A percentile compares a stretch with the other conserved stretches of the same genome.
Evolutionary conservation across 2,888 invertebrate genomes (phyloP).

Genomic region (Eledona agricola): DNA sequence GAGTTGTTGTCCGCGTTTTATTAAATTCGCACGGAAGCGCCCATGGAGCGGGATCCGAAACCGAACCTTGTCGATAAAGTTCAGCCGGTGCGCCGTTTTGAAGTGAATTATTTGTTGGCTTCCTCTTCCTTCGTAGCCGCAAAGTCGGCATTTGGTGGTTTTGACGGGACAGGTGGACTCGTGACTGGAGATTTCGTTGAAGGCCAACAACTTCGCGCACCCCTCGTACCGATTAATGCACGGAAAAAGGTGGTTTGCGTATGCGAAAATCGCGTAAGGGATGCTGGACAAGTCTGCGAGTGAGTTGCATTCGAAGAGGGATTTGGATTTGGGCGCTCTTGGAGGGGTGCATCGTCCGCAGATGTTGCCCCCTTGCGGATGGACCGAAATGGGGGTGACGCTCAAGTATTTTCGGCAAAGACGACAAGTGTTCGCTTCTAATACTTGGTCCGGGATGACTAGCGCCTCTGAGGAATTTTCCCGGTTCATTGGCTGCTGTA

Average conservation of each 20-base stretch:
- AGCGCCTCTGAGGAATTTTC: too few relatives aligned
- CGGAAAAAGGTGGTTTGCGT: conserved; percentile 35
- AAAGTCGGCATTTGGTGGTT: conserved; percentile 29
- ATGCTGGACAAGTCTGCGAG: conserved; percentile 17
- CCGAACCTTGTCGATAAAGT: conserved; percentile 17
- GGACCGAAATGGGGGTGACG: conserved; percentile 37
- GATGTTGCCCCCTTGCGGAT: conserved; percentile 38
- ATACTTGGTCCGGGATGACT: conserved; percentile 36
- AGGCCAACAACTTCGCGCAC: conserved; percentile 32
- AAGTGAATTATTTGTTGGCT: conserved; percentile 39
- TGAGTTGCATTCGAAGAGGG: conserved; percentile 34
- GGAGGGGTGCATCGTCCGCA: conserved; percentile 39
- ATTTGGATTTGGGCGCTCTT: conserved; percentile 13
- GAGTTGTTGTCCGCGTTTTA: conserved; percentile 13
- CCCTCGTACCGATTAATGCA: conserved; percentile 41
- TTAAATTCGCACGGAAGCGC: conserved; percentile 13
- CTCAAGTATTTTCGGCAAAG: conserved; percentile 40
- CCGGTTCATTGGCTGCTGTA: too few relatives aligned
- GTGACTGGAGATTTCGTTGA: conserved; percentile 30
- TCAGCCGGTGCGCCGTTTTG: conserved; percentile 28
- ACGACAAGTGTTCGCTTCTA: conserved; percentile 36
- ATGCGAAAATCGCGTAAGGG: conserved; percentile 36
- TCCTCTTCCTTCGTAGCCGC: conserved; percentile 38
- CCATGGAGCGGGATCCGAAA: conserved; percentile 16
- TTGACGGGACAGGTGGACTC: conserved; percentile 32